Conservation (phyloP, 2,888 invertebrate species). For the Euspilapteryx auroguttella region DNA sequence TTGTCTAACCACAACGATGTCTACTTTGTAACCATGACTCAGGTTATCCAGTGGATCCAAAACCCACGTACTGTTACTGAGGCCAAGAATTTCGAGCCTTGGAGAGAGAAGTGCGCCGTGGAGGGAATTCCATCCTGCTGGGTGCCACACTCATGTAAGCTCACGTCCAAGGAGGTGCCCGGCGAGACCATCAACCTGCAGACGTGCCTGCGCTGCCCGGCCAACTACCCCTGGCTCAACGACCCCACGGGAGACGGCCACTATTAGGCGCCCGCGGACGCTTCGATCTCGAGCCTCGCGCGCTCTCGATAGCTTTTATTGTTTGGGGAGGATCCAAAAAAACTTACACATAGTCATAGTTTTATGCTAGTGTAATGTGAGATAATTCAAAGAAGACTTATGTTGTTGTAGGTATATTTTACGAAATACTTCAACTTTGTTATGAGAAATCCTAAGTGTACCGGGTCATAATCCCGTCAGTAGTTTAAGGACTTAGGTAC, state of each 20-base stretch:
- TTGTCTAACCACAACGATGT: slow-evolving; percentile 85
- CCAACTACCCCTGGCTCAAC: slow-evolving; percentile 93
- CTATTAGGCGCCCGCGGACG: slow-evolving; percentile 78
- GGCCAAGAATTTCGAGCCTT: slow-evolving; percentile 90
- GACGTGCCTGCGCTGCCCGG: slow-evolving; percentile 91
- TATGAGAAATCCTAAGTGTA: slow-evolving; percentile 48
- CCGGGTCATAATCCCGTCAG: slow-evolving; percentile 58
- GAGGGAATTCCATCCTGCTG: slow-evolving; percentile 82
- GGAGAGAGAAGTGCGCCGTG: slow-evolving; percentile 93
- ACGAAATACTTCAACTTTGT: slow-evolving; percentile 15
- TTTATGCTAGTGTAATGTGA: slow-evolving; percentile 6
- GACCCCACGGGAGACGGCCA: slow-evolving; percentile 88
- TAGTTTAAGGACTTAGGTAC: slow-evolving; percentile 58
- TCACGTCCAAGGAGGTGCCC: slow-evolving; percentile 90
- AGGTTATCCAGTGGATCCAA: slow-evolving; percentile 95
- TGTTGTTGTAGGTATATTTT: too few species aligned
- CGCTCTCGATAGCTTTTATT: slow-evolving; percentile 43
- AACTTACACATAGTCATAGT: slow-evolving; percentile 35
- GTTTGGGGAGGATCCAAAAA: slow-evolving; percentile 33
- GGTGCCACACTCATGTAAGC: slow-evolving; percentile 89
- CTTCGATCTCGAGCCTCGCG: slow-evolving; percentile 44
- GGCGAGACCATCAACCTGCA: slow-evolving; percentile 93
- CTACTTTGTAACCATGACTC: slow-evolving; percentile 95
- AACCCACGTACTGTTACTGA: slow-evolving; percentile 83
- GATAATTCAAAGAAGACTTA: too few species aligned